phyloP scores from a whole-genome alignment of 2,888 invertebrate genomes.

The Asteroscopus sphinx region DNA sequence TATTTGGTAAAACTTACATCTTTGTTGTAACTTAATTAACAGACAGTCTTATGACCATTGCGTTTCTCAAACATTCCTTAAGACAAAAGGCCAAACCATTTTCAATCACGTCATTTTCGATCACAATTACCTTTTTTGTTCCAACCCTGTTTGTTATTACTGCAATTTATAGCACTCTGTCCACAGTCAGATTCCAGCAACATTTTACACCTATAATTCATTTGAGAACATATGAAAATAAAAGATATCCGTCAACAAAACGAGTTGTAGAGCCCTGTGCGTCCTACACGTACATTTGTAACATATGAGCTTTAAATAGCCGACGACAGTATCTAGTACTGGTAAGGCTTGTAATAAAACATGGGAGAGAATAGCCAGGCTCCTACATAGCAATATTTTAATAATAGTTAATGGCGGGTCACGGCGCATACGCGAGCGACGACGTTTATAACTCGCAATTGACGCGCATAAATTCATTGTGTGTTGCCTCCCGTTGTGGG shows the following conservation, averaged over 20 bases:
- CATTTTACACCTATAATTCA: constrained; percentile 84
- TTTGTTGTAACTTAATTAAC: constrained; percentile 10
- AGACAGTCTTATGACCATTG: constrained; percentile 9
- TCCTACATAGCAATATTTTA: constrained; percentile 87
- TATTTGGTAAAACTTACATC: not conserved
- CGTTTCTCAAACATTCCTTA: constrained; percentile 22
- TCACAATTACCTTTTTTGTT: constrained; percentile 73
- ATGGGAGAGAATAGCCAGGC: constrained; percentile 85
- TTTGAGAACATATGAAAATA: constrained; percentile 79
- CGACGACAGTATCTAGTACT: constrained; percentile 86
- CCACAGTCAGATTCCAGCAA: constrained; percentile 76
- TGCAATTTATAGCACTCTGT: constrained; percentile 80
- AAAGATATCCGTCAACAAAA: constrained; percentile 70
- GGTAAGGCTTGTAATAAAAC: constrained; percentile 83
- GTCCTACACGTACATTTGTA: constrained; percentile 85
- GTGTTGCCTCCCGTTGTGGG: constrained; percentile 74
- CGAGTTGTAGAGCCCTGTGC: constrained; percentile 68
- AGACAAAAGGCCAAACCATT: constrained; percentile 57
- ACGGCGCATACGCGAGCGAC: constrained; percentile 80
- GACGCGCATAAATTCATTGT: constrained; percentile 85
- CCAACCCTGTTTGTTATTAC: constrained; percentile 71
- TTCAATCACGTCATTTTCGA: constrained; percentile 64
- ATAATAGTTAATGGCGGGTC: constrained; percentile 89
- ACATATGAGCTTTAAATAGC: constrained; percentile 85
- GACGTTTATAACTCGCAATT: constrained; percentile 86